Evolutionary conservation across 2,888 invertebrate species (phyloP).

Genomic region (Agrilus cyanescens): DNA sequence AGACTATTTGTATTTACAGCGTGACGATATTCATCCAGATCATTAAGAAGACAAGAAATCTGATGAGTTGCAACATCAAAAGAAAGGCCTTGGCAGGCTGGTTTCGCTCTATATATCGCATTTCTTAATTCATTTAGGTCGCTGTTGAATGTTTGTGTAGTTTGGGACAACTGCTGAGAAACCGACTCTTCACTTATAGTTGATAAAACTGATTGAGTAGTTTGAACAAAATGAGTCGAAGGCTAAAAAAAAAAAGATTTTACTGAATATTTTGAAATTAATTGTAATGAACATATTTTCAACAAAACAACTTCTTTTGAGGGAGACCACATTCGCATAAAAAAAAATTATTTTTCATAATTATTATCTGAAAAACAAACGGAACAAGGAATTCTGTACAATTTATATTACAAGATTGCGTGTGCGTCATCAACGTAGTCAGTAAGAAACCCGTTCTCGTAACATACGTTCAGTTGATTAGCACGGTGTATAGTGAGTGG

Average conservation of each 20-base stretch:
- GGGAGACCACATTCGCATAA: too few relatives aligned
- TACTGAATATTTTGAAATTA: too few relatives aligned
- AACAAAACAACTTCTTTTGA: too few relatives aligned
- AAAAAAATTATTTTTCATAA: too few relatives aligned
- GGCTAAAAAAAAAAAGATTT: constrained; percentile 34
- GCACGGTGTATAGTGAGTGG: too few relatives aligned
- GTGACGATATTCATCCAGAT: constrained; percentile 68
- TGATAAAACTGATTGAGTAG: constrained; percentile 71
- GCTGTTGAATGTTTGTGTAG: constrained; percentile 54
- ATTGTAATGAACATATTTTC: too few relatives aligned
- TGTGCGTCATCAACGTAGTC: too few relatives aligned
- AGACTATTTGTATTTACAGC: constrained; percentile 62
- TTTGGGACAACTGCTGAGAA: constrained; percentile 59
- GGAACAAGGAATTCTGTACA: too few relatives aligned
- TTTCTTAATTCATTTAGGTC: constrained; percentile 35
- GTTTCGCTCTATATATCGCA: constrained; percentile 33
- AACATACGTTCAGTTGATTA: too few relatives aligned
- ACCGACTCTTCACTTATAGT: constrained; percentile 68
- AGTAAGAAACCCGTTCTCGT: too few relatives aligned
- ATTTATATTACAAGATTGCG: too few relatives aligned
- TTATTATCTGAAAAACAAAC: too few relatives aligned
- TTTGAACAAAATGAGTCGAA: constrained; percentile 58
- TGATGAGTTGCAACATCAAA: constrained; percentile 78
- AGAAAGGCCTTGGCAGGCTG: constrained; percentile 68
- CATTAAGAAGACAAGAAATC: constrained; percentile 65